Conservation (phyloP, 2,888 invertebrate genomes). For the Acanthacorydalis orientalis region DNA sequence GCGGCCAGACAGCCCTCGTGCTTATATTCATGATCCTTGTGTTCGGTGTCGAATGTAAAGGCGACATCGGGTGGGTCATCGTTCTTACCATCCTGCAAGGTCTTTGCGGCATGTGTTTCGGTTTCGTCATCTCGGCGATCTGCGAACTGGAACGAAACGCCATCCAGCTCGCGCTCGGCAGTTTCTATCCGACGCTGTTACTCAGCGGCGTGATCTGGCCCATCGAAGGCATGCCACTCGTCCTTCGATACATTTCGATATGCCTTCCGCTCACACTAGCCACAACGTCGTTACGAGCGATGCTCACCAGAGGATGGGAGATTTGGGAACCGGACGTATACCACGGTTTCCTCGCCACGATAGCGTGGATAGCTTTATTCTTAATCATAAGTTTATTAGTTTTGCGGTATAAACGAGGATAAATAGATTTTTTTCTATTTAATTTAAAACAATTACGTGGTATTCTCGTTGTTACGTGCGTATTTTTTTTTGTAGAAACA, state of each 20-base stretch:
- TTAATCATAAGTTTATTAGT: slow-evolving; percentile 64
- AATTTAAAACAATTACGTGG: neutral
- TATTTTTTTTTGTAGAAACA: too few species aligned
- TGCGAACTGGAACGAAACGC: slow-evolving; percentile 86
- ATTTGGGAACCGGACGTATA: slow-evolving; percentile 69
- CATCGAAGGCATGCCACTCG: slow-evolving; percentile 83
- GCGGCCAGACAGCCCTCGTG: slow-evolving; percentile 81
- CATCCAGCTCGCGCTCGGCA: slow-evolving; percentile 81
- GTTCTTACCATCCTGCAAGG: slow-evolving; percentile 77
- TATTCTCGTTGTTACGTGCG: too few species aligned
- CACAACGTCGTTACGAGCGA: slow-evolving; percentile 77
- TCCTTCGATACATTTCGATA: slow-evolving; percentile 61
- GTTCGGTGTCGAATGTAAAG: slow-evolving; percentile 79
- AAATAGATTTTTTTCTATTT: slow-evolving; percentile 16
- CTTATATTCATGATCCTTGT: slow-evolving; percentile 83
- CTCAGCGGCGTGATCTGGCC: slow-evolving; percentile 95
- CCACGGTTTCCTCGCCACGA: slow-evolving; percentile 70
- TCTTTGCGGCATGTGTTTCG: slow-evolving; percentile 92
- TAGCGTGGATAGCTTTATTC: slow-evolving; percentile 72
- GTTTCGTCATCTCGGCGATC: slow-evolving; percentile 83
- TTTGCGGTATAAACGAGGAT: slow-evolving; percentile 65
- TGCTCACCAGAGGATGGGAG: slow-evolving; percentile 77
- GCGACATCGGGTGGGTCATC: slow-evolving; percentile 71
- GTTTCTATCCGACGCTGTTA: slow-evolving; percentile 85
- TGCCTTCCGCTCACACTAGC: slow-evolving; percentile 78